A percentile compares a stretch with the other conserved stretches of the same genome.
Evolutionary conservation across 1,140 invertebrate species (phyloP).

Genomic region (Mya arenaria): DNA sequence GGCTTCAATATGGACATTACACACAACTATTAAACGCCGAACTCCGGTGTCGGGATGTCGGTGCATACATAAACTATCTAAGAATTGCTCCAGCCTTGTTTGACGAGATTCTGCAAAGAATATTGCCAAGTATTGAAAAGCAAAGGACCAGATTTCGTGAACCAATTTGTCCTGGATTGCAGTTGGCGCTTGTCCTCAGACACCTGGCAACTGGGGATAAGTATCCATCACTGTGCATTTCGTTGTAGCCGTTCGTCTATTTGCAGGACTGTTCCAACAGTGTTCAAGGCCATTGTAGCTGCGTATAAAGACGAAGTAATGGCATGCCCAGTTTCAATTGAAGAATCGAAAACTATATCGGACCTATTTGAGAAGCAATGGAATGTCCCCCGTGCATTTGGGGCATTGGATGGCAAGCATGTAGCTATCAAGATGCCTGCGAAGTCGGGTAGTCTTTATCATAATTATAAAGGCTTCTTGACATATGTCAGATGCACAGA

Average conservation of each 20-base stretch:
- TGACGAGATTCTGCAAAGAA: not conserved
- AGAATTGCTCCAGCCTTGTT: not conserved
- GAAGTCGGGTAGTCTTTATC: not conserved
- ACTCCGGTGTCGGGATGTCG: not conserved
- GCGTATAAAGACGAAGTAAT: not conserved
- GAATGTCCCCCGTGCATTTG: not conserved
- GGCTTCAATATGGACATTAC: not conserved
- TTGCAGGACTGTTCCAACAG: not conserved
- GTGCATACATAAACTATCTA: not conserved
- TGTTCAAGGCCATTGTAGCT: conserved; percentile 31
- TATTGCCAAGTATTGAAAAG: not conserved
- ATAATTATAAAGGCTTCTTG: conserved; percentile 14
- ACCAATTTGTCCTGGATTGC: not conserved
- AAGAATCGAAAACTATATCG: not conserved
- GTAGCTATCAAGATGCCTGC: not conserved
- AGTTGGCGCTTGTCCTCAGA: conserved; percentile 60
- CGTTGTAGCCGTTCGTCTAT: conserved; percentile 34
- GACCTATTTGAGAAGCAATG: not conserved
- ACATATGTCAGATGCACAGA: conserved; percentile 47
- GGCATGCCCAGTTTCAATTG: not conserved
- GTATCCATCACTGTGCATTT: conserved; percentile 15
- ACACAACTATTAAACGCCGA: not conserved
- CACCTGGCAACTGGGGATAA: conserved; percentile 42
- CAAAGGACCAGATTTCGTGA: not conserved
- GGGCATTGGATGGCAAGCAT: not conserved